These are phyloP conservation scores for Panthera leo DNA, from an alignment of 2,113 vertebrate genomes.

Conservation along the genomic window DNA sequence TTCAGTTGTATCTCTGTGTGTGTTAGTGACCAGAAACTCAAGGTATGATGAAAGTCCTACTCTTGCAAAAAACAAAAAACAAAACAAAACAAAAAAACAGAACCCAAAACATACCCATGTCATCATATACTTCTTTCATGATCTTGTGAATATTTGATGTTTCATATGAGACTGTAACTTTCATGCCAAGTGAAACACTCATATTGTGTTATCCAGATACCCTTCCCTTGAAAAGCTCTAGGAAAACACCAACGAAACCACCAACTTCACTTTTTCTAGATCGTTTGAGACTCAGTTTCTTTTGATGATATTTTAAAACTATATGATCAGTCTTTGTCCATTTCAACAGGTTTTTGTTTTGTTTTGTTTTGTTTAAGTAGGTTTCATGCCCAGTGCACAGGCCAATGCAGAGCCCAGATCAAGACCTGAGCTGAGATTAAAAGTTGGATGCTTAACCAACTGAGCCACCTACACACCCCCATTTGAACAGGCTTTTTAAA, in stretches of 20 bases:
- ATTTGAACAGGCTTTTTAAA: too few relatives aligned
- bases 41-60: background rate
- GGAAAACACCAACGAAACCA: background rate
- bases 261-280: background rate
- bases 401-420: too few relatives aligned
- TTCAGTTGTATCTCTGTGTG: background rate
- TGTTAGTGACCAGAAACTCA: constrained; percentile 11
- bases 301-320: background rate
- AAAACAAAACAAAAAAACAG: background rate
- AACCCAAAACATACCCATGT: background rate
- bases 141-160: background rate
- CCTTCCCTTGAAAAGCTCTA: background rate
- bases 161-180: background rate
- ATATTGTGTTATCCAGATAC: background rate
- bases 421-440: too few relatives aligned
- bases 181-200: background rate
- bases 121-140: background rate
- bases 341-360: background rate
- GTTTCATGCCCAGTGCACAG: too few relatives aligned
- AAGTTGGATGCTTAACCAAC: too few relatives aligned
- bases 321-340: background rate
- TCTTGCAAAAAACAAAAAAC: background rate
- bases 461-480: too few relatives aligned
- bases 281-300: background rate
- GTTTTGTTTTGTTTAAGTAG: too few relatives aligned